Base-by-base conservation (phyloP, 2,797 vertebrate species). In the Chaunax sp. region DNA sequence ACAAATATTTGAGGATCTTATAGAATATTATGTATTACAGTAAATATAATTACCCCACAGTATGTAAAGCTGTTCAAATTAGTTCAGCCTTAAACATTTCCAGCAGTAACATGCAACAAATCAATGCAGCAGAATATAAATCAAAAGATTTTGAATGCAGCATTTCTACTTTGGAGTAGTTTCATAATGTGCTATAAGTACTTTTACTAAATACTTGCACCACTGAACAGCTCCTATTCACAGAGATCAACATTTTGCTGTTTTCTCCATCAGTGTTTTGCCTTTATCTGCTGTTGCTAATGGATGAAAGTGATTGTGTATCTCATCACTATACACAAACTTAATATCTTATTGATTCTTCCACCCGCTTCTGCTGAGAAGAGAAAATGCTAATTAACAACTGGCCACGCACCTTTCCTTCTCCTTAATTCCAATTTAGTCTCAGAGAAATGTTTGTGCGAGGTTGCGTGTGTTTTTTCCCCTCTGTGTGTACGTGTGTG, bases 311-410 rank as follows among this genome's bases (percentile, higher is more conserved):
- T 82, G 92, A 94, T 90, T 70, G 64, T 85, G 89, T 61, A 87
- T 81, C 93, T 96, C 94, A 95, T 96, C 93, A 91, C 94, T 94
- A 92, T 94, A 95, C 93, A 94, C 94, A 95, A 94, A 95, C 93
- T 91, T 94, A 92, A 94, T 95, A 96, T 94, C 91, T 93, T 96
- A 95, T 95, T 85, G 95, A 95, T 96, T 94, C 89, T 74, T 83
- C 84, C 56, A 13, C 58, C 43, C 8, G 40, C 90, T 90, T 89
- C 92, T 96, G 96, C 95, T 97, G 96, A 97, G 95, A 94, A 89
- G 64, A 86, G 93, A 90, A 95, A 96, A 97, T 96, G 95, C 92
- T 96, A 96, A 97, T 96, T 92, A 94, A 87, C 90, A 94, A 91
- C 81, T 89, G 86, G 86, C 83, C 89, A 89, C 80, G 88, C 84